phyloP scores from a whole-genome alignment of 2,888 invertebrate genomes.

The Eulithis prunata region DNA sequence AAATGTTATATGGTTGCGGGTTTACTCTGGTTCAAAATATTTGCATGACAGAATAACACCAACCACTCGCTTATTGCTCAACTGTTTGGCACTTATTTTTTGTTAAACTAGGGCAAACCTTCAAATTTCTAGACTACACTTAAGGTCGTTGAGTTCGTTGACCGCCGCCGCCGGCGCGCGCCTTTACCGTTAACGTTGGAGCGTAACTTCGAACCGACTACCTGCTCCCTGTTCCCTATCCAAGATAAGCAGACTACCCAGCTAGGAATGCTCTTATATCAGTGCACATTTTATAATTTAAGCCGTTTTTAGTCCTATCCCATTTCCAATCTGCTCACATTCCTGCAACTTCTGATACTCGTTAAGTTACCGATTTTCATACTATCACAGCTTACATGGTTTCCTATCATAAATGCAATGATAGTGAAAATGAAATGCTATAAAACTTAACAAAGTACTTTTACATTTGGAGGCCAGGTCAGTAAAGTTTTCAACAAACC shows the following conservation, averaged over 20 bases:
- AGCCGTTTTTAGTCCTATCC: no score
- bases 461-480: background rate
- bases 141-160: conserved; percentile 75
- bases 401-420: no score
- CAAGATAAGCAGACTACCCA: conserved; percentile 34
- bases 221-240: conserved; percentile 54
- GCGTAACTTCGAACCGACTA: conserved; percentile 50
- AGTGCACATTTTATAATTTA: background rate
- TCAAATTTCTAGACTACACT: conserved; percentile 73
- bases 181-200: conserved; percentile 71
- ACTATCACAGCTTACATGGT: no score
- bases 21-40: background rate
- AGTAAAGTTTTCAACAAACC: background rate
- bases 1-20: no score
- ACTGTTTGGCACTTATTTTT: background rate
- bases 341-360: background rate
- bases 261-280: conserved; percentile 11
- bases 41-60: background rate
- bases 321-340: no score
- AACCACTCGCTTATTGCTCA: conserved; percentile 3
- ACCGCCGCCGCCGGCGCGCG: conserved; percentile 66
- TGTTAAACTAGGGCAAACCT: conserved; percentile 69
- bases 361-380: no score
- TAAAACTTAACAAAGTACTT: no score
- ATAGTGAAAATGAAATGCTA: no score